A percentile compares a stretch with the other conserved stretches of the same genome.
Evolutionary conservation across 2,888 invertebrate species (phyloP).

Genomic region (Microctonus aethiopoides): DNA sequence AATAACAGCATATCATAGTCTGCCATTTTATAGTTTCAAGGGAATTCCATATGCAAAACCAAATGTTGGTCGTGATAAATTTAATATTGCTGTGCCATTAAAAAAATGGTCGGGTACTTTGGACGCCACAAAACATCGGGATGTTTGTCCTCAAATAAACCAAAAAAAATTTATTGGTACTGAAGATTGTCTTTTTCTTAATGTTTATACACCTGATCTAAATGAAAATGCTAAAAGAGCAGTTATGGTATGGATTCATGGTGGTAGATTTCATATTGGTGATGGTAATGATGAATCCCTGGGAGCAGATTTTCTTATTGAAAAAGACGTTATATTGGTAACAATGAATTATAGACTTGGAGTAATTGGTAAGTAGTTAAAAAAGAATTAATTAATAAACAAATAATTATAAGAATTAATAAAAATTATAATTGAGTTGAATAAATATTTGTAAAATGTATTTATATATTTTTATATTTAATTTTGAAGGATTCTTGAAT

Average conservation of each 20-base stretch:
- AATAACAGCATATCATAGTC: conserved; percentile 47
- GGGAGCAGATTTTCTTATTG: conserved; percentile 56
- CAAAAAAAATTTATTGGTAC: conserved; percentile 51
- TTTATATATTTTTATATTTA: too few species aligned
- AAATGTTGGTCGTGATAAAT: conserved; percentile 53
- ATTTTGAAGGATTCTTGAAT: conserved; percentile 52
- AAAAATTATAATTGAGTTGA: background rate
- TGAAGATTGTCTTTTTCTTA: conserved; percentile 60
- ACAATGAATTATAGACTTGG: conserved; percentile 57
- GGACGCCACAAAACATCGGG: conserved; percentile 55
- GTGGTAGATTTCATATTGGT: conserved; percentile 53
- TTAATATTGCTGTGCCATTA: conserved; percentile 51
- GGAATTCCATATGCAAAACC: conserved; percentile 61
- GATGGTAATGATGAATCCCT: conserved; percentile 49
- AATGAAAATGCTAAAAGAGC: conserved; percentile 53
- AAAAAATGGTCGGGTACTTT: conserved; percentile 57
- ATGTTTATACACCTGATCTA: conserved; percentile 56
- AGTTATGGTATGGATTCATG: conserved; percentile 58
- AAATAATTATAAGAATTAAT: background rate
- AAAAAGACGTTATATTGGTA: conserved; percentile 58
- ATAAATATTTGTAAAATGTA: too few species aligned
- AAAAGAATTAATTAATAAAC: background rate
- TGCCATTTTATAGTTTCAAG: conserved; percentile 56
- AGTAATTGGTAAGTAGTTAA: conserved; percentile 48
- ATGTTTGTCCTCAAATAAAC: background rate